Evolutionary conservation across 1,140 invertebrate species (phyloP), one percentile per base, ranked within the genome.

Genomic region (Diabrotica virgifera): DNA sequence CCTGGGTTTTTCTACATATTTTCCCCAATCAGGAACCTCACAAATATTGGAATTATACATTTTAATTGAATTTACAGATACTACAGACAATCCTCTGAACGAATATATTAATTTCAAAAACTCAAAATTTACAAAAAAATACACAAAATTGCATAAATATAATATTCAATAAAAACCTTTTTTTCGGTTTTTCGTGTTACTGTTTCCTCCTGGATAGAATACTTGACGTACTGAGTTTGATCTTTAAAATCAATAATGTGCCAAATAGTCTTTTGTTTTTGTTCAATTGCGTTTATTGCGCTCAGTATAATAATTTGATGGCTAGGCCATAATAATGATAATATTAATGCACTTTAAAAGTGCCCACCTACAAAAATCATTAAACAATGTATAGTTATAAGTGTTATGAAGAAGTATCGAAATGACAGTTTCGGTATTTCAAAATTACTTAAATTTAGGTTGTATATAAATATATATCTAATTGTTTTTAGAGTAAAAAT

Each of bases 301-400:
- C 70, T 77, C 74, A 74, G 72, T 75, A 72, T 64, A 68, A 50
- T 51, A 62, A 24, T 36, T 70, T 62, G 58, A 77, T 77, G 75
- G 71, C 75, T 70, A 74, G 57, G 75, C 72, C 75, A 77, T 77
- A 63, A 59, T 62, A 69, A 67, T 67, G 66, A 61, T 50, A 66
- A 56, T 63, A 62, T 68, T 70, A 63, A 68, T 73, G 65, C 75
- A 77, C 75, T 77, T 77, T 72, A 75, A 57, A 77, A 77, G 76
- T 77, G 76, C 68, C 70, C 59, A 60, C 74, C 70, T 75, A 73
- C 66, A 69, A 69, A 65, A 70, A 72, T 64, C 63, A 68, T 64
- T 71, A 71, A 74, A 68, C 72, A 65, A 70, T 73, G 71, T 73
- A 74, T 71, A 74, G 70, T 57, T 66, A 64, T 73, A 74, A 74